Percentiles rank a stretch among this genome's conserved stretches.
These are phyloP conservation scores for Meiosimyza decipiens DNA, from an alignment of 2,888 invertebrate species.

Conservation along the genomic window DNA sequence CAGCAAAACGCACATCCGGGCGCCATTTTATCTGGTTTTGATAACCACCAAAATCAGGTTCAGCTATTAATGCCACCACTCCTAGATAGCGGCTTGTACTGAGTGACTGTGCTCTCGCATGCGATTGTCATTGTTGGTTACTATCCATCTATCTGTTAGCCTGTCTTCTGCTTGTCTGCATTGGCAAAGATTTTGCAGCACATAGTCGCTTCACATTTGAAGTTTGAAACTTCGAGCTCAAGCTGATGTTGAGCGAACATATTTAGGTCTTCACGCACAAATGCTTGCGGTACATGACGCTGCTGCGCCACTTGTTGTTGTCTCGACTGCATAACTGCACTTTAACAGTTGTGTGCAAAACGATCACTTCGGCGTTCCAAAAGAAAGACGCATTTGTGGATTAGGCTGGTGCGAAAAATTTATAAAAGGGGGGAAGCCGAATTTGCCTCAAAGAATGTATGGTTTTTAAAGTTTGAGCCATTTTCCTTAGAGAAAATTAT, in stretches of 20 bases:
- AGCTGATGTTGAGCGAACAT: neutral
- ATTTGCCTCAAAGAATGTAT: no score
- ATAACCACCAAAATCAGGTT: neutral
- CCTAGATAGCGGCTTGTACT: neutral
- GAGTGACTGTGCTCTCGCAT: neutral
- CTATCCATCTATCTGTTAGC: no score
- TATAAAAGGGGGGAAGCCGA: no score
- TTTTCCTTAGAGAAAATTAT: no score
- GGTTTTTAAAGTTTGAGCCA: no score
- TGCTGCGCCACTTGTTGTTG: slow-evolving; percentile 21
- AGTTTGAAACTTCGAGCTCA: neutral
- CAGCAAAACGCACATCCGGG: slow-evolving; percentile 9
- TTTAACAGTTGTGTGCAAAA: slow-evolving; percentile 22
- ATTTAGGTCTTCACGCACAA: slow-evolving; percentile 30
- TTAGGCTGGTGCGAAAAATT: no score
- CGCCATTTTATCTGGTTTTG: slow-evolving; percentile 15
- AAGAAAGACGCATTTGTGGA: no score
- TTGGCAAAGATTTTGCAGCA: no score
- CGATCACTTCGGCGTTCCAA: neutral
- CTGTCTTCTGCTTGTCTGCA: slow-evolving; percentile 13
- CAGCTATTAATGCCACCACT: slow-evolving; percentile 11
- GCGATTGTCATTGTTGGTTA: neutral
- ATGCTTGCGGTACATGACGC: slow-evolving; percentile 29
- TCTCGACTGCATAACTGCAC: slow-evolving; percentile 20
- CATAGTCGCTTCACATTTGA: neutral